Percentiles rank a stretch among this genome's conserved stretches.
Evolutionary conservation across 2,888 invertebrate genomes (phyloP).

Genomic region (Heliconius hortense): DNA sequence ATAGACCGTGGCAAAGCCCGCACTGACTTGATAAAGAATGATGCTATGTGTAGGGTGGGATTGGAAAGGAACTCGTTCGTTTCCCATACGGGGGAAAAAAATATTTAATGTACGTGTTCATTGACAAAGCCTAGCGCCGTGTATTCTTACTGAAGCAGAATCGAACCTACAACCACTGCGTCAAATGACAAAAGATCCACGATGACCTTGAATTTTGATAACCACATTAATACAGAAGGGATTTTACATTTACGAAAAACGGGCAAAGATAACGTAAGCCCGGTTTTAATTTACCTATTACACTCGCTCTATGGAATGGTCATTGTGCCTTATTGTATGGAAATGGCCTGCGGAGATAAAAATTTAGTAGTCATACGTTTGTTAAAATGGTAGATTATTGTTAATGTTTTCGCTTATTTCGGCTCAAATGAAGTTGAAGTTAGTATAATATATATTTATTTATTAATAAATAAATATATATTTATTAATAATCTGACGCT

Average conservation of each 20-base stretch:
- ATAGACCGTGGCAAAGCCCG: too few species aligned
- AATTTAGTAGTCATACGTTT: not conserved
- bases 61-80: too few species aligned
- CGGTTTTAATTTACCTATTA: slow-evolving; percentile 44
- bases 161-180: slow-evolving; percentile 19
- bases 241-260: slow-evolving; percentile 42
- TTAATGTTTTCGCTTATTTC: not conserved
- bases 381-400: not conserved
- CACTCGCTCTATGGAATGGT: slow-evolving; percentile 4
- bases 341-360: slow-evolving; percentile 11
- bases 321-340: slow-evolving; percentile 17
- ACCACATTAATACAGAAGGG: slow-evolving; percentile 45
- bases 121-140: too few species aligned
- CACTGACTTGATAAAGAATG: too few species aligned
- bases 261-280: slow-evolving; percentile 50
- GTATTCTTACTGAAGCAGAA: not conserved
- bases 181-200: slow-evolving; percentile 18
- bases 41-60: too few species aligned
- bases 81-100: too few species aligned
- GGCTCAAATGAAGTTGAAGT: not conserved
- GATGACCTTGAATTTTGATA: slow-evolving; percentile 44
- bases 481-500: too few species aligned
- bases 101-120: too few species aligned
- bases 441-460: not conserved
- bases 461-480: too few species aligned